Conservation (phyloP, 2,113 vertebrate genomes). For the Desmodus rotundus region DNA sequence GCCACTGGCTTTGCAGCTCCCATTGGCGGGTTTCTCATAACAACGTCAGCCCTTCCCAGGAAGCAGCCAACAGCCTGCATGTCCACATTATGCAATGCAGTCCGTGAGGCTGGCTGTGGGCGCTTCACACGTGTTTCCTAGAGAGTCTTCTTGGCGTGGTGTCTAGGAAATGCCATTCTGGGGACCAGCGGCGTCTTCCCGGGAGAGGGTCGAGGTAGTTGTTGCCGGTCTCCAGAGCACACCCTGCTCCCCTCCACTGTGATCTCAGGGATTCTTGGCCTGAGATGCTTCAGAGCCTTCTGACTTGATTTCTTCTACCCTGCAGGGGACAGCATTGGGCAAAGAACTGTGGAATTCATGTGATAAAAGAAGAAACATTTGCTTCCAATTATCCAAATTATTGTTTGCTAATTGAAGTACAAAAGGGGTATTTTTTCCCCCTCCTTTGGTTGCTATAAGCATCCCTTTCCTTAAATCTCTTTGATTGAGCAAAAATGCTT, state of each 20-base stretch:
- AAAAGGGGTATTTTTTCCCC: constrained; percentile 62
- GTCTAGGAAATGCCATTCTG: background rate
- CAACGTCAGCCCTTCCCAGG: fast-evolving
- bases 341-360: constrained; percentile 82
- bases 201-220: constrained; percentile 12
- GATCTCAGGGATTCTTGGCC: constrained; percentile 28
- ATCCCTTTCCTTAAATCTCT: constrained; percentile 58
- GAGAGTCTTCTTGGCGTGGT: background rate
- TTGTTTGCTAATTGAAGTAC: constrained; percentile 81
- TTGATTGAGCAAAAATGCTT: constrained; percentile 76
- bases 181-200: constrained; percentile 5
- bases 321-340: constrained; percentile 88
- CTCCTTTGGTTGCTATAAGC: constrained; percentile 39
- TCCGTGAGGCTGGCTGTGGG: too few species aligned
- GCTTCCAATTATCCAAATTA: constrained; percentile 82
- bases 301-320: constrained; percentile 83
- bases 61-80: background rate
- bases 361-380: constrained; percentile 81
- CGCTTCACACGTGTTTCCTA: background rate
- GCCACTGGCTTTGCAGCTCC: background rate
- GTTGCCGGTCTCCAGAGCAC: background rate
- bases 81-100: background rate
- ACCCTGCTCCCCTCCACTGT: background rate
- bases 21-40: background rate
- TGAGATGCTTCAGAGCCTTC: constrained; percentile 55